phyloP scores from a whole-genome alignment of 1,140 invertebrate species.

The Eueides isabella region DNA sequence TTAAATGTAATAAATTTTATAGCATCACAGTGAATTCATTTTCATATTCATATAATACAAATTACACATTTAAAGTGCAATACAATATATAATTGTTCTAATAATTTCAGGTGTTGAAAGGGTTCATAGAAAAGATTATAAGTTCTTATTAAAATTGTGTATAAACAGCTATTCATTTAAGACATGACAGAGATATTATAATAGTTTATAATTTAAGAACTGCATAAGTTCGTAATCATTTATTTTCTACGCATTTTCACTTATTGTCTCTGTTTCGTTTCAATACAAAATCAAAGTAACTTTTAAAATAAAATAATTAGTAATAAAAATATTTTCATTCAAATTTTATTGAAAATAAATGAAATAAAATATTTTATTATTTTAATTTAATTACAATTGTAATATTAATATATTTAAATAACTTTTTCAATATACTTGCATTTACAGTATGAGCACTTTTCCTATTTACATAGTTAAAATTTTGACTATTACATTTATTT shows the following conservation, averaged over 20 bases:
- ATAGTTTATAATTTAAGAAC: slow-evolving; percentile 1
- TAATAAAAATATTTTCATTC: not conserved
- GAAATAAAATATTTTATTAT: not conserved
- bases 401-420: not conserved
- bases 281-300: slow-evolving; percentile 11
- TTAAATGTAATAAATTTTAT: slow-evolving; percentile 68
- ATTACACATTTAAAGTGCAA: slow-evolving; percentile 39
- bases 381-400: not conserved
- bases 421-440: not conserved
- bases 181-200: slow-evolving; percentile 9
- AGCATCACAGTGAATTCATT: slow-evolving; percentile 78
- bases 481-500: slow-evolving; percentile 26
- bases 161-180: slow-evolving; percentile 10
- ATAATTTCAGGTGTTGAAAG: slow-evolving; percentile 28
- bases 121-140: slow-evolving; percentile 21
- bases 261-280: slow-evolving; percentile 38
- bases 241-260: slow-evolving; percentile 33
- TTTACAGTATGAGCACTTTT: slow-evolving; percentile 30
- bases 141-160: slow-evolving; percentile 15
- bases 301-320: not conserved
- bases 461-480: slow-evolving; percentile 32
- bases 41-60: slow-evolving; percentile 48
- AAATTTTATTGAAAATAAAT: not conserved
- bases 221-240: slow-evolving; percentile 7
- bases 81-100: slow-evolving; percentile 31